These are phyloP conservation scores for Myotis brandtii DNA, from an alignment of 2,113 vertebrate species.

Conservation along the genomic window DNA sequence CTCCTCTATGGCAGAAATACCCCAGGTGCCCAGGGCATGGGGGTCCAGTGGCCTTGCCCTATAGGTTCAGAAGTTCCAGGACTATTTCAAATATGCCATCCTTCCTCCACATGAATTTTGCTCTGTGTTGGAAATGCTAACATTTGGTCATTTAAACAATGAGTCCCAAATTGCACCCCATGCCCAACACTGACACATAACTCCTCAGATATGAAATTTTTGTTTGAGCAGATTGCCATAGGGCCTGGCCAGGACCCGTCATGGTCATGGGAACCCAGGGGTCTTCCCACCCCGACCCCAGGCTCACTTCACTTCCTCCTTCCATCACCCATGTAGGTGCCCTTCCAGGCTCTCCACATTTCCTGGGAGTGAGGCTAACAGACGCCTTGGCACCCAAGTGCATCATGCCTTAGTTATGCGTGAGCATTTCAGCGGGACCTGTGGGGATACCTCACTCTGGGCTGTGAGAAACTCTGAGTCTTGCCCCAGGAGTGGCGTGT, in stretches of 20 bases:
- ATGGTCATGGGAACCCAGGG: no score
- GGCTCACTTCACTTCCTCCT: neutral
- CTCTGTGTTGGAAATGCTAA: neutral
- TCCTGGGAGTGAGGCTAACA: neutral
- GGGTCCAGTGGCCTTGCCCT: rapidly evolving
- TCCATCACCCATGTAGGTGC: no score
- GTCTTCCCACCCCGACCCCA: neutral
- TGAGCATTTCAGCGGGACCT: neutral
- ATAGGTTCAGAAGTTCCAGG: neutral
- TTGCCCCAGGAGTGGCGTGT: neutral
- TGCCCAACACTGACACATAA: neutral
- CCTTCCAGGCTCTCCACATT: neutral
- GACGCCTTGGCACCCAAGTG: neutral
- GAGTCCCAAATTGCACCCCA: neutral
- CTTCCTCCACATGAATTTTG: neutral
- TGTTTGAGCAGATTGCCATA: neutral
- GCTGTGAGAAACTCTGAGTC: neutral
- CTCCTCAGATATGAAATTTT: neutral
- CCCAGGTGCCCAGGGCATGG: neutral
- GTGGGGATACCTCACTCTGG: neutral
- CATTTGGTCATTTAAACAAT: neutral
- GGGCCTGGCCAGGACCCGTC: neutral
- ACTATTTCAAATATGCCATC: neutral
- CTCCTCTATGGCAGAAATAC: neutral
- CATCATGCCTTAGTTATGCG: no score